Evolutionary conservation across 2,888 invertebrate genomes (phyloP).

Genomic region (Syrphus vitripennis): DNA sequence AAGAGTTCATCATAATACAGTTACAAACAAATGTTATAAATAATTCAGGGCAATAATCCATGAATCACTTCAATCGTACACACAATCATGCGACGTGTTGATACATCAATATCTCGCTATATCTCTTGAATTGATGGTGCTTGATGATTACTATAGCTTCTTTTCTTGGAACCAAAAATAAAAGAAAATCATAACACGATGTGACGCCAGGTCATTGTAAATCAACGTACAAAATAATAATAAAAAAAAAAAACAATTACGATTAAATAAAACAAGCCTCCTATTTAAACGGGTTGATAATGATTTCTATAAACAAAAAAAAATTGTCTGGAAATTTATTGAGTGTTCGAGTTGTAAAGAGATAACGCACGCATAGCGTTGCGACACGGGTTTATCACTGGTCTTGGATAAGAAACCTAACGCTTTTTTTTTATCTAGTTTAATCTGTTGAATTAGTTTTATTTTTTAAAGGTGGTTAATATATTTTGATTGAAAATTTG

Average conservation of each 20-base stretch:
- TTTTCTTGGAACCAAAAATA: not conserved
- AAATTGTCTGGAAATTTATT: slow-evolving; percentile 2
- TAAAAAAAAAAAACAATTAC: not conserved
- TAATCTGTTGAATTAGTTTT: not conserved
- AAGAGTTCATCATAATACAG: slow-evolving; percentile 4
- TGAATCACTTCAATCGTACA: slow-evolving; percentile 51
- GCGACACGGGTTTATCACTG: not conserved
- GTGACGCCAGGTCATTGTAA: slow-evolving; percentile 11
- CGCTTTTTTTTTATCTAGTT: not conserved
- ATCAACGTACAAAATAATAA: not conserved
- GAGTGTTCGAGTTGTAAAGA: not conserved
- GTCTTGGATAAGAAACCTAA: not conserved
- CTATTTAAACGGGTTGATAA: not conserved
- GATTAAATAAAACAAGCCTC: not conserved
- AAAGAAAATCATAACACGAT: slow-evolving; percentile 6
- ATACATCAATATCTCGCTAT: slow-evolving; percentile 35
- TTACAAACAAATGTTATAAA: slow-evolving; percentile 37
- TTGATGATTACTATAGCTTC: not conserved
- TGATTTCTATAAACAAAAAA: not conserved
- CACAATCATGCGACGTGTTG: not conserved
- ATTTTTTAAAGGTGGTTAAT: not conserved
- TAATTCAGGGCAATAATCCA: slow-evolving; percentile 56
- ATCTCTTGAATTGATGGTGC: slow-evolving; percentile 2
- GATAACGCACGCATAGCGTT: not conserved
- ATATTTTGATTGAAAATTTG: not conserved